phyloP scores from a whole-genome alignment of 2,113 vertebrate species.

The Paramormyrops kingsleyae region DNA sequence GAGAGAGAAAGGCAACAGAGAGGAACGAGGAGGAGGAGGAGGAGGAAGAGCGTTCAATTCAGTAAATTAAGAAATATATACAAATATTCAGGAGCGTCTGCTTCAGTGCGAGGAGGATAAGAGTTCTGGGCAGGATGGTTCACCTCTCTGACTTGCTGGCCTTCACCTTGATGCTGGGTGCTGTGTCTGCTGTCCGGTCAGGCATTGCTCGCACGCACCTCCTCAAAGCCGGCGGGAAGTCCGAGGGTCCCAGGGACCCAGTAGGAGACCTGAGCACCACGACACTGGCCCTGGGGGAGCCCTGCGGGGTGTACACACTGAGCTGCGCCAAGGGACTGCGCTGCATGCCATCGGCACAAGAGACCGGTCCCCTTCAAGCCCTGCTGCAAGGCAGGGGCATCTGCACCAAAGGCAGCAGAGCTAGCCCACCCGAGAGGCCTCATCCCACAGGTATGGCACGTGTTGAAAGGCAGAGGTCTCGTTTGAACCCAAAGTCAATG shows the following conservation, averaged over 20 bases:
- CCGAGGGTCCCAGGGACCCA: conserved; percentile 58
- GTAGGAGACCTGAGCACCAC: conserved; percentile 51
- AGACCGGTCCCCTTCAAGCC: conserved; percentile 69
- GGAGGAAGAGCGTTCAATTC: not conserved
- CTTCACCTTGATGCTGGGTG: conserved; percentile 5
- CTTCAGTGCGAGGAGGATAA: conserved; percentile 21
- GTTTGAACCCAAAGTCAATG: not conserved
- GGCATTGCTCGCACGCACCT: conserved; percentile 45
- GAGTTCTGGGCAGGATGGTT: conserved; percentile 12
- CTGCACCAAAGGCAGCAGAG: conserved; percentile 58
- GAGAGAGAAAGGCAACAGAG: not conserved
- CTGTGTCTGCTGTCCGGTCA: not conserved
- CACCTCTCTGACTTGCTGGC: not conserved
- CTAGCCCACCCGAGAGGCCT: conserved; percentile 58
- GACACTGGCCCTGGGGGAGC: conserved; percentile 58
- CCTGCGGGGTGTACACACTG: conserved; percentile 67
- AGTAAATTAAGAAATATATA: not conserved
- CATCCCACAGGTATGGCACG: conserved; percentile 59
- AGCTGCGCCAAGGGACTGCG: conserved; percentile 68
- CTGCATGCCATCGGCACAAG: conserved; percentile 62
- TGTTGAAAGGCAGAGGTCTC: not conserved
- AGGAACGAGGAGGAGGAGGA: not conserved
- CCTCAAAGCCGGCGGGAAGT: conserved; percentile 58
- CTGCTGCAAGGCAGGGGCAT: conserved; percentile 68
- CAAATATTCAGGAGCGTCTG: not conserved